These are phyloP conservation scores for Nemapogon koenigi DNA, from an alignment of 2,888 invertebrate genomes.

Conservation along the genomic window DNA sequence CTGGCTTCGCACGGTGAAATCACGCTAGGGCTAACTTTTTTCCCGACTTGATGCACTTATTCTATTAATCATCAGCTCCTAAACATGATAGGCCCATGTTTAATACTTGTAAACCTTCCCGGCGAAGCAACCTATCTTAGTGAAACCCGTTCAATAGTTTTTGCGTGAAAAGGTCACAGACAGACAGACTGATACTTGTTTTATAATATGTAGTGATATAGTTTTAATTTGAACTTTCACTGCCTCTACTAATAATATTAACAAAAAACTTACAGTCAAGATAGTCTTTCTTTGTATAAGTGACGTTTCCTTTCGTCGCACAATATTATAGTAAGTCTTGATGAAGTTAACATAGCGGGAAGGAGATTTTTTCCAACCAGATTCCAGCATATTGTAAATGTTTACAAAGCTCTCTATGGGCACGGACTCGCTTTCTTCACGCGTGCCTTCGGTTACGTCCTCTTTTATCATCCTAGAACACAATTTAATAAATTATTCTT, in stretches of 20 bases:
- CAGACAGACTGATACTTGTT: neutral
- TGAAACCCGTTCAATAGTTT: no score
- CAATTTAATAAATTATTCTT: slow-evolving; percentile 1
- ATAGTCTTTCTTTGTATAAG: slow-evolving; percentile 68
- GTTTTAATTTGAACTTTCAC: neutral
- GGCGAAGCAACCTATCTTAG: no score
- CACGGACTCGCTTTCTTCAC: slow-evolving; percentile 32
- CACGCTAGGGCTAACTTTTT: neutral
- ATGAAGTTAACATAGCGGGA: slow-evolving; percentile 64
- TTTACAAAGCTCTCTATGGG: slow-evolving; percentile 39
- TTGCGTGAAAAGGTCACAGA: neutral
- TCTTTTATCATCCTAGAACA: slow-evolving; percentile 40
- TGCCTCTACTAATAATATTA: no score
- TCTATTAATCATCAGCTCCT: neutral
- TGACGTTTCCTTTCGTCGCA: slow-evolving; percentile 66
- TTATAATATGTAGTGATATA: neutral
- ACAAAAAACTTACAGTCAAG: slow-evolving; percentile 68
- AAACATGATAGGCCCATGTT: neutral
- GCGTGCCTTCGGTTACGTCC: slow-evolving; percentile 29
- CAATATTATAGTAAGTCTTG: slow-evolving; percentile 60
- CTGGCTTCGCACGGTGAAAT: no score
- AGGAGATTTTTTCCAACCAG: slow-evolving; percentile 43
- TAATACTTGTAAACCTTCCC: no score
- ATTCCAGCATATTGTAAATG: slow-evolving; percentile 36
- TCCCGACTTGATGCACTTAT: neutral